Evolutionary conservation across 2,888 invertebrate genomes (phyloP).

Genomic region (Xanthorhoe designata): DNA sequence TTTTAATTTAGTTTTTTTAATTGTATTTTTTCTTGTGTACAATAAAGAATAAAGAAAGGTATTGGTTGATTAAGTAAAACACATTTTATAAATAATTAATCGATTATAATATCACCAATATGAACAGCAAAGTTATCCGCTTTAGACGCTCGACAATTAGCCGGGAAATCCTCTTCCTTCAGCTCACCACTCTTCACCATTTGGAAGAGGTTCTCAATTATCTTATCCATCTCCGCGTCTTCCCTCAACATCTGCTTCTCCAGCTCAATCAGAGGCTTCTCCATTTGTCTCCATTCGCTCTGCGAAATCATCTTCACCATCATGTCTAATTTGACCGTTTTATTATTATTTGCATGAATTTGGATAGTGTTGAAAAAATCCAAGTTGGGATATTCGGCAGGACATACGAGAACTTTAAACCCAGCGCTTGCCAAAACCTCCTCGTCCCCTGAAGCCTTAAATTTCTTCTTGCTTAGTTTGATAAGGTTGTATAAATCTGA

Average conservation of each 20-base stretch:
- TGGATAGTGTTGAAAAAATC: slow-evolving; percentile 20
- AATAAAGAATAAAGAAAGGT: too few relatives aligned
- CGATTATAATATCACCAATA: slow-evolving; percentile 32
- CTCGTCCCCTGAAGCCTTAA: slow-evolving; percentile 25
- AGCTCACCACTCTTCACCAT: slow-evolving; percentile 34
- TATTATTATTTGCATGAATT: neutral
- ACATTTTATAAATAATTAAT: slow-evolving; percentile 8
- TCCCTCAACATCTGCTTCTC: slow-evolving; percentile 31
- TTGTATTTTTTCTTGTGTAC: too few relatives aligned
- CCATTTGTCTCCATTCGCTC: slow-evolving; percentile 17
- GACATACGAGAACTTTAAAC: slow-evolving; percentile 20
- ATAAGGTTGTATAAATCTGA: slow-evolving; percentile 29
- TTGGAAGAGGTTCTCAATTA: slow-evolving; percentile 30
- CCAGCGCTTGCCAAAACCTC: slow-evolving; percentile 30
- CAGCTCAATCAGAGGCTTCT: slow-evolving; percentile 15
- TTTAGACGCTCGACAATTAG: slow-evolving; percentile 25
- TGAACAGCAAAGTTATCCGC: slow-evolving; percentile 30
- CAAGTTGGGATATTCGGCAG: slow-evolving; percentile 24
- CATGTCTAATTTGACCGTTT: neutral
- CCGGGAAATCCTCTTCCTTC: slow-evolving; percentile 28
- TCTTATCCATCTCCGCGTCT: slow-evolving; percentile 33
- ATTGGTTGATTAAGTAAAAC: slow-evolving; percentile 2
- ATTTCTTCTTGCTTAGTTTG: slow-evolving; percentile 13
- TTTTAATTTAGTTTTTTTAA: too few relatives aligned
- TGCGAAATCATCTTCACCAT: neutral